Conservation (phyloP, 2,113 vertebrate species). For the Polypterus senegalus region DNA sequence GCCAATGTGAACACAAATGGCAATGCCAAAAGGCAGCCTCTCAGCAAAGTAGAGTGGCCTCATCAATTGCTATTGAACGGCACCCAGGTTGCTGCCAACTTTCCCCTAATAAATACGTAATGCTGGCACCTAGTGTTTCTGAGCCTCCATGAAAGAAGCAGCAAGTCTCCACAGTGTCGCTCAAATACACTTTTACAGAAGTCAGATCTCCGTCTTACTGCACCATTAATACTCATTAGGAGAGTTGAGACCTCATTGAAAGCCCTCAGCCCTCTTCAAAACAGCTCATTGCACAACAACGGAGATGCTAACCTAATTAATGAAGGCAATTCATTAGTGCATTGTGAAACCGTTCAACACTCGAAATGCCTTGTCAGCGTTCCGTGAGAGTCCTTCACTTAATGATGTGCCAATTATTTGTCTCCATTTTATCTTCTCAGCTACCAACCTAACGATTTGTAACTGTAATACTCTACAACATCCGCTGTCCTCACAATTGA, state of each 20-base stretch:
- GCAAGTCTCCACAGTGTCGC: too few relatives aligned
- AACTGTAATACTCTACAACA: conserved; percentile 3
- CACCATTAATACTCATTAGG: conserved; percentile 37
- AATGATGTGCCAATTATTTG: conserved; percentile 5
- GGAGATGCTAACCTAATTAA: conserved; percentile 22
- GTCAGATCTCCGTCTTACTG: conserved; percentile 23
- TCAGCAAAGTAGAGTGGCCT: too few relatives aligned
- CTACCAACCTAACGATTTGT: conserved; percentile 6
- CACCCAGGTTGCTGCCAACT: too few relatives aligned
- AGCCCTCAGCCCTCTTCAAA: not conserved
- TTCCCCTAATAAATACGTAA: too few relatives aligned
- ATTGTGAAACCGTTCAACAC: conserved; percentile 6
- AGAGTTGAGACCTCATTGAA: too few relatives aligned
- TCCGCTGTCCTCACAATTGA: too few relatives aligned
- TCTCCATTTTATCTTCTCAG: conserved; percentile 6
- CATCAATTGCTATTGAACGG: too few relatives aligned
- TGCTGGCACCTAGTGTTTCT: too few relatives aligned
- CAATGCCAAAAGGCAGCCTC: too few relatives aligned
- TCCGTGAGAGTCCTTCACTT: not conserved
- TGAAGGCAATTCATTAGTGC: not conserved
- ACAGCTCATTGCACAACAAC: conserved; percentile 7
- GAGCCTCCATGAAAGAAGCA: too few relatives aligned
- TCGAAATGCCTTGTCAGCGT: not conserved
- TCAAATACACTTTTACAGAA: conserved; percentile 14
- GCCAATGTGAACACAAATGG: too few relatives aligned